Base-by-base conservation (phyloP, 2,113 vertebrate genomes). In the Diadophis punctatus region DNA sequence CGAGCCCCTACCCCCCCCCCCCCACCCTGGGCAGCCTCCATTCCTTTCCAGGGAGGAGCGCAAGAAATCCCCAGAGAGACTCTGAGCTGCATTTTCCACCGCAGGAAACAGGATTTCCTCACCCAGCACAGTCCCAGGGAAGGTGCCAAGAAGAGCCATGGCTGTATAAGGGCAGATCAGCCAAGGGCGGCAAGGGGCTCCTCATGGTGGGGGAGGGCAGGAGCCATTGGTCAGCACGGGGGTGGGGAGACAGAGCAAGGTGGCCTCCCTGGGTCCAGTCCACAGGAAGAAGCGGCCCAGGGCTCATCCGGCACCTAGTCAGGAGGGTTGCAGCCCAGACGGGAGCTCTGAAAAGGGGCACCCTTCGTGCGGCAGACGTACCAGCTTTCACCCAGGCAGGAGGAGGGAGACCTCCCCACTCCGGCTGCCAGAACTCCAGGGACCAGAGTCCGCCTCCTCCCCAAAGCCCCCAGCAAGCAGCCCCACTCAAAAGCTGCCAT, bases 31-130 rank as follows among this genome's bases (percentile, higher is more conserved):
- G 9, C 86, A 51, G 48, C 5, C 86, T 86, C 23, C 46, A 49
- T 86, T 53, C 86, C n/a, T 51, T 39, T 39, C 52, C 52, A 7
- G 53, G 53, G 22, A 89, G 53, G 88, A 39, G 49, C 6, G 8
- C 20, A 27, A 55, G 20, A 10, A 56, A 30, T 55, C 14, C 87
- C 52, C 9, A 39, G 6, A 23, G 51, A 55, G 39, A 25, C 30
- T 12, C 18, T 25, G 53, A 3, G 8, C 87, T 56, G 87, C n/a
- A 93, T 90, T 90, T 89, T 90, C 87, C 84, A 89, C 93, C 48
- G 95, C 86, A 97, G 96, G 97, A 97, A 97, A 96, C 96, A 97
- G 97, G 97, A 97, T 97, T 97, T 97, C 97, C 97, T 97, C 96
- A 95, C 96, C 91, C 87, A 96, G 94, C 95, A 96, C 94, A 95